Percentiles rank a stretch among this genome's conserved stretches.
Evolutionary conservation across 2,888 invertebrate genomes (phyloP).

Genomic region (Globia sparganii): DNA sequence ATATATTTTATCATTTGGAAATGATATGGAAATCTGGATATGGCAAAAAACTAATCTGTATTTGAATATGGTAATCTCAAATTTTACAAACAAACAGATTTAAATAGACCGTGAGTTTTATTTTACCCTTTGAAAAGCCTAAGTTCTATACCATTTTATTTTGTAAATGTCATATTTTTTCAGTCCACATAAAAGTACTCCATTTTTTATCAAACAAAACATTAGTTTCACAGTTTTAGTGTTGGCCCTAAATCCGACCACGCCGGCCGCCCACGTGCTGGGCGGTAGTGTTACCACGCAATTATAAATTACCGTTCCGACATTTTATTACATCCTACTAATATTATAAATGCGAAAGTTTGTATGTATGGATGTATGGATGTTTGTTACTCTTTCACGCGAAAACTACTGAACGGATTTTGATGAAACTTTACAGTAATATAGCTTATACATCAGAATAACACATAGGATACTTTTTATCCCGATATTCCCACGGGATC

Average conservation of each 20-base stretch:
- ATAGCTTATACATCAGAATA: too few species aligned
- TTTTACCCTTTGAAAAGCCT: background rate
- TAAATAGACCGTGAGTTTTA: background rate
- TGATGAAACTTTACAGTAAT: too few species aligned
- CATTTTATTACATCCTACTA: slow-evolving; percentile 35
- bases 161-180: background rate
- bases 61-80: background rate
- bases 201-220: background rate
- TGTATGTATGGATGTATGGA: too few species aligned
- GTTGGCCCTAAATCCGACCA: slow-evolving; percentile 34
- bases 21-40: too few species aligned
- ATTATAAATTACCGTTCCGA: slow-evolving; percentile 41
- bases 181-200: background rate
- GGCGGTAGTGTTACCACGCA: slow-evolving; percentile 24
- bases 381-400: too few species aligned
- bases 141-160: background rate
- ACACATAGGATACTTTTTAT: too few species aligned
- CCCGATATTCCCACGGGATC: too few species aligned
- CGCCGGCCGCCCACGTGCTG: slow-evolving; percentile 46
- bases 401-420: too few species aligned
- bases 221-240: slow-evolving; percentile 48
- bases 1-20: background rate
- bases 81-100: background rate
- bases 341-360: too few species aligned
- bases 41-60: too few species aligned